phyloP scores from a whole-genome alignment of 2,888 invertebrate species.

The Leucozona laternaria region DNA sequence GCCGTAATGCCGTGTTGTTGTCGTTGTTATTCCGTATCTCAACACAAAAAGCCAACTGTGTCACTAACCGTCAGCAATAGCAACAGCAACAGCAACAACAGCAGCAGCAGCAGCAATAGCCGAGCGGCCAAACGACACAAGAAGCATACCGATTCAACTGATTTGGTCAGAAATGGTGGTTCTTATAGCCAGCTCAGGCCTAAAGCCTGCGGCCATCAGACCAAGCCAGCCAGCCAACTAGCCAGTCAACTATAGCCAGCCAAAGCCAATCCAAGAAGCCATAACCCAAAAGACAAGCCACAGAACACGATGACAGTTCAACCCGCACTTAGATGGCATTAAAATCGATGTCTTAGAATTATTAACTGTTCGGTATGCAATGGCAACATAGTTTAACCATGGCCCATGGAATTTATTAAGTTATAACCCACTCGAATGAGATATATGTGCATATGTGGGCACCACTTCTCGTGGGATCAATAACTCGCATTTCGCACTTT shows the following conservation, averaged over 20 bases:
- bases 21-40: constrained; percentile 69
- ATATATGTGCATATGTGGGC: constrained; percentile 55
- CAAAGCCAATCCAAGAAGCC: not conserved
- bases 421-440: constrained; percentile 58
- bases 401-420: constrained; percentile 68
- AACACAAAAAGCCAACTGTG: constrained; percentile 71
- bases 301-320: constrained; percentile 64
- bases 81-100: too few species aligned
- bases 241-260: not conserved
- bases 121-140: constrained; percentile 40
- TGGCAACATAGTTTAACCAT: constrained; percentile 40
- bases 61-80: constrained; percentile 57
- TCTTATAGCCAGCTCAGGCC: constrained; percentile 30
- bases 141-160: constrained; percentile 69
- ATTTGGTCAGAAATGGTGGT: constrained; percentile 67
- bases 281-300: not conserved
- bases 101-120: constrained; percentile 8
- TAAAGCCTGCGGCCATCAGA: constrained; percentile 15
- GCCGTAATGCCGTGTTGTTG: constrained; percentile 67
- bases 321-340: constrained; percentile 70
- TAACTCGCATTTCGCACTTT: constrained; percentile 34
- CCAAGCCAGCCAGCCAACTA: not conserved
- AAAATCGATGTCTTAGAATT: constrained; percentile 70
- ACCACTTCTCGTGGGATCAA: constrained; percentile 45
- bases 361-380: constrained; percentile 70